A percentile compares a stretch with the other conserved stretches of the same genome.
Conservation (phyloP, 2,888 invertebrate species). For the Hemicrepidius hirtus region DNA sequence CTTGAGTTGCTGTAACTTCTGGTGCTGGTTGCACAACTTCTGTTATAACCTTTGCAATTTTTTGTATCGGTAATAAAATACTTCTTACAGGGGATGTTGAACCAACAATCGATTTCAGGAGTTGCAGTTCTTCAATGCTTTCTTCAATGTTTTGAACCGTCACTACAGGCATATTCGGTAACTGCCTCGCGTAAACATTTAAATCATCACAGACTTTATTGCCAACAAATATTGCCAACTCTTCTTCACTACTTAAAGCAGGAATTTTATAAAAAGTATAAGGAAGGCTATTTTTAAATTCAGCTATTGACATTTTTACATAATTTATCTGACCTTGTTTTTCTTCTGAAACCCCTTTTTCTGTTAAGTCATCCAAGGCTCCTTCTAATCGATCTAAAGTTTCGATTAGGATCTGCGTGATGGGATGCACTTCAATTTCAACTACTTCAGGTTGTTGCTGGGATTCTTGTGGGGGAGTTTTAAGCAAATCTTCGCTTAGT, state of each 20-base stretch:
- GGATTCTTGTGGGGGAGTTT: background rate
- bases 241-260: slow-evolving; percentile 43
- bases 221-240: slow-evolving; percentile 41
- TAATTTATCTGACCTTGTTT: slow-evolving; percentile 24
- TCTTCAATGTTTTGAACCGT: slow-evolving; percentile 48
- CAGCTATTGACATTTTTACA: slow-evolving; percentile 19
- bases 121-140: slow-evolving; percentile 47
- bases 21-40: slow-evolving; percentile 49
- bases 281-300: slow-evolving; percentile 37
- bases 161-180: slow-evolving; percentile 30
- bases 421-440: slow-evolving; percentile 44
- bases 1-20: slow-evolving; percentile 46
- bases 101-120: slow-evolving; percentile 45
- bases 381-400: slow-evolving; percentile 21
- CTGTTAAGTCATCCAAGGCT: slow-evolving; percentile 21
- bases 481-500: background rate
- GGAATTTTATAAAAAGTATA: slow-evolving; percentile 38
- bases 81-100: slow-evolving; percentile 46
- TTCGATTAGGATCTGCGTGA: slow-evolving; percentile 34
- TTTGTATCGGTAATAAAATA: slow-evolving; percentile 45
- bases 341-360: slow-evolving; percentile 35
- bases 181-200: slow-evolving; percentile 34
- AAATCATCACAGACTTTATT: slow-evolving; percentile 49
- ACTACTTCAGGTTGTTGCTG: slow-evolving; percentile 18
- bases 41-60: slow-evolving; percentile 51